A percentile compares a stretch with the other conserved stretches of the same genome.
These are phyloP conservation scores for Polydrusus tereticollis DNA, from an alignment of 2,888 invertebrate species.

Conservation along the genomic window DNA sequence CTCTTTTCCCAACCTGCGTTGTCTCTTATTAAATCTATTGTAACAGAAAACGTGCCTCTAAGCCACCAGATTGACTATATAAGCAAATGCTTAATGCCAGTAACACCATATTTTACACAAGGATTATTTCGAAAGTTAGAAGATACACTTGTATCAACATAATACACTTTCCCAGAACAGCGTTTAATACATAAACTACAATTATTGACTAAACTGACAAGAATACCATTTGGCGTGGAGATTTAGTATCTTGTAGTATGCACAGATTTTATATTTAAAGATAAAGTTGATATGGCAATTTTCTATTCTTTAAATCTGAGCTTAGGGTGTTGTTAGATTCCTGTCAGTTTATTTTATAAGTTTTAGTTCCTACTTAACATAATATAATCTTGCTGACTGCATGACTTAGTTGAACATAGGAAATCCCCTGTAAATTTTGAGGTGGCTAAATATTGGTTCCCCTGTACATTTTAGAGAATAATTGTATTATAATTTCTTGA, in stretches of 20 bases:
- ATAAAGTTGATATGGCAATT: not conserved
- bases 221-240: not conserved
- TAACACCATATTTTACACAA: not conserved
- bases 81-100: not conserved
- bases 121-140: not conserved
- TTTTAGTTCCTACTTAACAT: no score
- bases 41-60: not conserved
- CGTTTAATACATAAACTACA: not conserved
- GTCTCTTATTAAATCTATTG: not conserved
- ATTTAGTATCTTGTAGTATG: constrained; percentile 4
- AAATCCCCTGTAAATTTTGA: no score
- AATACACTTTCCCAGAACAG: constrained; percentile 6
- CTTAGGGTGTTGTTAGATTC: no score
- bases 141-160: constrained; percentile 1
- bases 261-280: constrained; percentile 5
- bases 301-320: not conserved
- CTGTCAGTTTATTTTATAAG: no score
- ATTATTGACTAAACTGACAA: constrained; percentile 1
- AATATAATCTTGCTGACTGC: no score
- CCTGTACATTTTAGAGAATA: no score
- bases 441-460: no score
- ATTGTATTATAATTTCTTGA: no score
- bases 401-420: no score
- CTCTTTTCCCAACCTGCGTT: not conserved
- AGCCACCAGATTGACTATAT: not conserved